Percentiles rank a stretch among this genome's conserved stretches.
phyloP scores from a whole-genome alignment of 2,888 invertebrate species.

The Bombyx huttoni region DNA sequence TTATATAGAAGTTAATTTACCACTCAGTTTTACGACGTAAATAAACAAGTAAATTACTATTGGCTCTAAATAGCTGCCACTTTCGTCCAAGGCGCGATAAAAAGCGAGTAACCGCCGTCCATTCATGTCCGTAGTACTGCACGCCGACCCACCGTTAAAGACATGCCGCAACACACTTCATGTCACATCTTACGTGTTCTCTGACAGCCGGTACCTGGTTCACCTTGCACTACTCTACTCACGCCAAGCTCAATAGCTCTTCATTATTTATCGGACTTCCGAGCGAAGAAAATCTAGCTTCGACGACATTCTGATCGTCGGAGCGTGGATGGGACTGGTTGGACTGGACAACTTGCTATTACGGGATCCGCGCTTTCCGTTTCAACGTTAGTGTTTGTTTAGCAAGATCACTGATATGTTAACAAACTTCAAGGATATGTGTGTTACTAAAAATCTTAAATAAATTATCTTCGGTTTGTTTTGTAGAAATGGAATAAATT shows the following conservation, averaged over 20 bases:
- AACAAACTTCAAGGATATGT: not conserved
- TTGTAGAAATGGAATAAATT: not conserved
- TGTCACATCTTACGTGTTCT: conserved; percentile 45
- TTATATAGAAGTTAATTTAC: not conserved
- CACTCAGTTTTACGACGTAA: conserved; percentile 15
- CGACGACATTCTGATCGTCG: not conserved
- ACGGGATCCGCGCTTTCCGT: not conserved
- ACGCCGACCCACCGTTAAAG: conserved; percentile 9
- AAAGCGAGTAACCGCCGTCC: conserved; percentile 43
- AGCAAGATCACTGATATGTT: not conserved
- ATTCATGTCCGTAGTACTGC: conserved; percentile 24
- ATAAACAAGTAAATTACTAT: conserved; percentile 55
- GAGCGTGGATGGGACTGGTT: not conserved
- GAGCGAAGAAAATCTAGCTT: not conserved
- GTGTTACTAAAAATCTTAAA: not conserved
- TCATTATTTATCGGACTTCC: not conserved
- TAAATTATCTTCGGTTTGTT: not conserved
- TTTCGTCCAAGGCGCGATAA: conserved; percentile 54
- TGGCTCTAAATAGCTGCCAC: conserved; percentile 43
- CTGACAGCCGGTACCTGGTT: conserved; percentile 44
- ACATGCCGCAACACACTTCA: conserved; percentile 14
- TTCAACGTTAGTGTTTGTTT: not conserved
- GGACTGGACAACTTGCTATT: not conserved
- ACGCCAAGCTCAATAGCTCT: not conserved
- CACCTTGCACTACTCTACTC: conserved; percentile 2